These are phyloP conservation scores for Drosophila conformis DNA, from an alignment of 2,888 invertebrate species.

Conservation along the genomic window DNA sequence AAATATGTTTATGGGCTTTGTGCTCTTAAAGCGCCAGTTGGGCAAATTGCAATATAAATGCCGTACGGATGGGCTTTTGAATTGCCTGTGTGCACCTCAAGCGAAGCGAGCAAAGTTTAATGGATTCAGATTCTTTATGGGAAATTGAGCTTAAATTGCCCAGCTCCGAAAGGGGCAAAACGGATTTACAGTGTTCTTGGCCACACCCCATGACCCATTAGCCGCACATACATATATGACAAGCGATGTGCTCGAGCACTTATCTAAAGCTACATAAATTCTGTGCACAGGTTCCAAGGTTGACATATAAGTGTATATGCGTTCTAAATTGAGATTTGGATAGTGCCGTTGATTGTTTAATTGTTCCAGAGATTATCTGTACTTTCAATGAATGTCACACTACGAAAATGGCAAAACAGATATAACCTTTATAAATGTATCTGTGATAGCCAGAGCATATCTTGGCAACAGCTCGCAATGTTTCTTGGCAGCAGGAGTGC, in stretches of 20 bases:
- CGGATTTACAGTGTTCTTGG: conserved; percentile 18
- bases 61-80: conserved; percentile 35
- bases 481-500: not conserved
- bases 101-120: conserved; percentile 54
- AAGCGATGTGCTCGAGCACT: conserved; percentile 18
- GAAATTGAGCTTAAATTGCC: conserved; percentile 69
- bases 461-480: not conserved
- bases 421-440: not conserved
- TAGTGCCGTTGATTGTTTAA: conserved; percentile 1
- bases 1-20: conserved; percentile 9
- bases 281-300: not conserved
- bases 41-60: conserved; percentile 50
- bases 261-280: conserved; percentile 29
- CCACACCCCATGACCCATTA: not conserved
- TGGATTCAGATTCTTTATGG: conserved; percentile 61
- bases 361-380: conserved; percentile 1
- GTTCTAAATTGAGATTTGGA: not conserved
- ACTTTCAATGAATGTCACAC: conserved; percentile 1
- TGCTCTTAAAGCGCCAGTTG: conserved; percentile 31
- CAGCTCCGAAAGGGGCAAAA: conserved; percentile 12
- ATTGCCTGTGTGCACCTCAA: conserved; percentile 28
- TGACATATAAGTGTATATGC: not conserved
- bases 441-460: not conserved
- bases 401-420: not conserved
- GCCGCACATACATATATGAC: conserved; percentile 9